Evolutionary conservation across 2,113 vertebrate species (phyloP).

Genomic region (Heterotilapia buettikoferi): DNA sequence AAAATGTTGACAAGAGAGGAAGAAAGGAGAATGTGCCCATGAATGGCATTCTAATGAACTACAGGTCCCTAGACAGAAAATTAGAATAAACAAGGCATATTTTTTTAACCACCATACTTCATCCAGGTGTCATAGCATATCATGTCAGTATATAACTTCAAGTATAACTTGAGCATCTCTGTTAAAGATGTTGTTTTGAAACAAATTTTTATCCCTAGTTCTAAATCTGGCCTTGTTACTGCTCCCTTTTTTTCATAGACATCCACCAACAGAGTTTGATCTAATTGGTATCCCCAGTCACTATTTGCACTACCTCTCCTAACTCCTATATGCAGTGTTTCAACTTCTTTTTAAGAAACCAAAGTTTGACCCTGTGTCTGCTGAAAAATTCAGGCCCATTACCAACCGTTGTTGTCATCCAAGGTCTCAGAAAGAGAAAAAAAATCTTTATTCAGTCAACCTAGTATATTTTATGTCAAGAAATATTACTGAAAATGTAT

Average conservation of each 20-base stretch:
- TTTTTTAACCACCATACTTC: neutral
- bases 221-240: slow-evolving; percentile 11
- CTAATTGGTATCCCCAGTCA: neutral
- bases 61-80: neutral
- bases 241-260: neutral
- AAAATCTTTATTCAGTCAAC: neutral
- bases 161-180: neutral
- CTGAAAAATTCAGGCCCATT: neutral
- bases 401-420: neutral
- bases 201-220: neutral
- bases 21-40: neutral
- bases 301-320: neutral
- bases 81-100: neutral
- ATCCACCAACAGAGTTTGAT: neutral
- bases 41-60: slow-evolving; percentile 29
- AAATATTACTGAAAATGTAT: neutral
- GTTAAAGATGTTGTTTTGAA: slow-evolving; percentile 2
- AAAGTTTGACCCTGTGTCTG: neutral
- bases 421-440: neutral
- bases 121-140: neutral
- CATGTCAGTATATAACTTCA: neutral
- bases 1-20: neutral
- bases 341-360: neutral
- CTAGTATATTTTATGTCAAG: neutral
- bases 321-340: neutral